These are phyloP conservation scores for Sapajus apella DNA, from an alignment of 2,113 vertebrate species.

Conservation along the genomic window DNA sequence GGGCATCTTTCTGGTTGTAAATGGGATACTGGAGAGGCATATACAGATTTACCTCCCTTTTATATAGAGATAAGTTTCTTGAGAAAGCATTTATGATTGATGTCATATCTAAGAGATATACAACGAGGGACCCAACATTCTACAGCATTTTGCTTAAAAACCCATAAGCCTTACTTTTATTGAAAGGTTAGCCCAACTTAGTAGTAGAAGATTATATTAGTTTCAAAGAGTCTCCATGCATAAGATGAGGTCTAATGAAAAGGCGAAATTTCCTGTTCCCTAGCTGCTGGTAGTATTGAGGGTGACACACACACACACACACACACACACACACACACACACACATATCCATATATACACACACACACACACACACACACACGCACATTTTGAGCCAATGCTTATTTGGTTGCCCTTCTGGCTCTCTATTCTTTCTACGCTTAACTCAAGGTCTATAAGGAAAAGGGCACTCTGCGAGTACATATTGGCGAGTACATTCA, in stretches of 20 bases:
- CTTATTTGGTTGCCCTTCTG: neutral
- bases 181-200: neutral
- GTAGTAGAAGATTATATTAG: neutral
- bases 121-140: neutral
- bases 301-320: neutral
- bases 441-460: neutral
- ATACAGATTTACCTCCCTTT: neutral
- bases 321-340: neutral
- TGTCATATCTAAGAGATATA: neutral
- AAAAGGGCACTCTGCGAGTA: neutral
- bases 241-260: neutral
- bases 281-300: neutral
- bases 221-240: neutral
- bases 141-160: constrained; percentile 2
- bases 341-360: too few species aligned
- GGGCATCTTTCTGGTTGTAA: neutral
- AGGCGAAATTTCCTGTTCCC: neutral
- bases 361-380: neutral
- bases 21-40: neutral
- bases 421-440: neutral
- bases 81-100: constrained; percentile 8
- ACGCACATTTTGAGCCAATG: neutral
- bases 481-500: neutral
- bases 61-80: neutral
- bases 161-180: neutral